These are phyloP conservation scores for Clarias macrocephalus DNA, from an alignment of 2,113 vertebrate genomes.

Conservation along the genomic window DNA sequence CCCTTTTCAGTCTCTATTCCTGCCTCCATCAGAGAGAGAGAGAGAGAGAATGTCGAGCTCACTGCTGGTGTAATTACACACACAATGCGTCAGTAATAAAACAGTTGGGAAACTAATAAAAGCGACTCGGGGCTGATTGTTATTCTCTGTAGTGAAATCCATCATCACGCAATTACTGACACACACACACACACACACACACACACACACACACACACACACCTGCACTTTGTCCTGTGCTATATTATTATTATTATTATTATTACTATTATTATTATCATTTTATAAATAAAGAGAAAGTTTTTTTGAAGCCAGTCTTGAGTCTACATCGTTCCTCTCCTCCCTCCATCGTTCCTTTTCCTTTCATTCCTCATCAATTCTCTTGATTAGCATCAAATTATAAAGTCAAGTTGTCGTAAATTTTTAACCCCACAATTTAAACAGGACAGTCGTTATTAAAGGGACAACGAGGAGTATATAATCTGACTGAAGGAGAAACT, in stretches of 20 bases:
- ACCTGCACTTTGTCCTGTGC: background rate
- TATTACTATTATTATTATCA: background rate
- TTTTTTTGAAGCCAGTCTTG: background rate
- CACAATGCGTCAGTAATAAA: constrained; percentile 60
- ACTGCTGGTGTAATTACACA: constrained; percentile 52
- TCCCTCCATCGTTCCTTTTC: constrained; percentile 28
- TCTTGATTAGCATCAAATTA: constrained; percentile 68
- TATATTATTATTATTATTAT: background rate
- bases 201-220: constrained; percentile 9
- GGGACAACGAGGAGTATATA: constrained; percentile 57
- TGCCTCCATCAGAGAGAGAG: background rate
- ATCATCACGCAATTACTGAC: constrained; percentile 63
- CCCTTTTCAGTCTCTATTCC: background rate
- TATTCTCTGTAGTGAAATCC: constrained; percentile 66
- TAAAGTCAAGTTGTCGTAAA: constrained; percentile 64
- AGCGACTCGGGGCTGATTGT: constrained; percentile 58
- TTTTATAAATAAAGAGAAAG: background rate
- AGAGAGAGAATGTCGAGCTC: constrained; percentile 4
- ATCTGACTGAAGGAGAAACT: constrained; percentile 51
- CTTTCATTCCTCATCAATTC: constrained; percentile 64
- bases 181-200: constrained; percentile 3
- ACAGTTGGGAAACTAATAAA: constrained; percentile 64
- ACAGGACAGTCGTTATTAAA: constrained; percentile 61
- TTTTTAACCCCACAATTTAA: constrained; percentile 63
- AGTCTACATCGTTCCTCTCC: background rate